These are phyloP conservation scores for Pelvicachromis taeniatus DNA, from an alignment of 2,113 vertebrate genomes.

Conservation along the genomic window DNA sequence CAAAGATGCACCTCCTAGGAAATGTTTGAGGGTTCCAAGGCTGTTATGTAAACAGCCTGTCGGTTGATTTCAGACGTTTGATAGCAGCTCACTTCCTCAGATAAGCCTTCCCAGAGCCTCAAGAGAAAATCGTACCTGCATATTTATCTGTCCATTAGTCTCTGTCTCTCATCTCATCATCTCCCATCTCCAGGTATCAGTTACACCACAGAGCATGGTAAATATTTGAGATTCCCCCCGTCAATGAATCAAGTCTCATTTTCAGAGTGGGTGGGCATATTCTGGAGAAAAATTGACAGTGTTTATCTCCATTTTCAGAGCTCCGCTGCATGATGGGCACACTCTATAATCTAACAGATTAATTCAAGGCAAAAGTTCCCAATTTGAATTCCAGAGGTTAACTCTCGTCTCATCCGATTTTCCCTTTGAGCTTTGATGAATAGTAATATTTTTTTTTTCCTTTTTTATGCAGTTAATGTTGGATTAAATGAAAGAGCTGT, in stretches of 20 bases:
- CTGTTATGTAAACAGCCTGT: constrained; percentile 11
- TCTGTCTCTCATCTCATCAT: constrained; percentile 18
- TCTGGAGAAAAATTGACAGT: not conserved
- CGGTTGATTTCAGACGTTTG: constrained; percentile 4
- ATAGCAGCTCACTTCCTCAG: not conserved
- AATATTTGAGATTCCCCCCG: constrained; percentile 28
- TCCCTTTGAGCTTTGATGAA: constrained; percentile 33
- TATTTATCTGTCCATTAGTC: constrained; percentile 48
- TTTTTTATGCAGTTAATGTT: not conserved
- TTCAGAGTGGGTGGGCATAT: not conserved
- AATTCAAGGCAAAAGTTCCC: constrained; percentile 7
- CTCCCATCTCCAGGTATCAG: constrained; percentile 13
- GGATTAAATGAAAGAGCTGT: constrained; percentile 3
- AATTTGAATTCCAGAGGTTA: constrained; percentile 36
- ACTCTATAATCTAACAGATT: constrained; percentile 10
- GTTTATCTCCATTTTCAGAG: constrained; percentile 25
- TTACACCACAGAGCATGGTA: constrained; percentile 13
- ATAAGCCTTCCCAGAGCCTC: constrained; percentile 17
- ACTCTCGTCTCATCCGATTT: not conserved
- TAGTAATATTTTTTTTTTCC: not conserved
- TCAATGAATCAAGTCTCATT: not conserved
- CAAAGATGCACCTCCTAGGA: not conserved
- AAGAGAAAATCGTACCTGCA: constrained; percentile 26
- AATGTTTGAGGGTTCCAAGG: not conserved
- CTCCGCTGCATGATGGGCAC: constrained; percentile 5